Percentiles rank a stretch among this genome's conserved stretches.
These are phyloP conservation scores for Anneissia japonica DNA, from an alignment of 35 echinoderm and acorn worm genomes.

Conservation along the genomic window DNA sequence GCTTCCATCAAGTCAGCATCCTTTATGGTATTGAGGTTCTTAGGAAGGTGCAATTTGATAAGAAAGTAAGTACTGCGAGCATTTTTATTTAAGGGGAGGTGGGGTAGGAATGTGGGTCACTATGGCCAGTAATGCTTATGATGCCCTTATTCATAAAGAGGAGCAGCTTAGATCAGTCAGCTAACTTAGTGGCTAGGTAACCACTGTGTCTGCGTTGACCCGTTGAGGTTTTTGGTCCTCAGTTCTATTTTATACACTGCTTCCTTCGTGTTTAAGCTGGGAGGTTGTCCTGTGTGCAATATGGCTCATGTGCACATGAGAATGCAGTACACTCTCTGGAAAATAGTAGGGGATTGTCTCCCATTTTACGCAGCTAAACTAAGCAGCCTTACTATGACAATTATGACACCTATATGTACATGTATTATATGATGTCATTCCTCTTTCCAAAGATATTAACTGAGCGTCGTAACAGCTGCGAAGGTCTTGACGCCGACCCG, in stretches of 20 bases:
- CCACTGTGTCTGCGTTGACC: not conserved
- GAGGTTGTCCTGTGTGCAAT: too few relatives aligned
- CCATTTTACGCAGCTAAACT: too few relatives aligned
- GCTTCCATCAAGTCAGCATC: conserved; percentile 92
- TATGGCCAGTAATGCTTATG: not conserved
- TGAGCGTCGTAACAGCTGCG: conserved; percentile 73
- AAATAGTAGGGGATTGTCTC: too few relatives aligned
- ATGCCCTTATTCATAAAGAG: not conserved
- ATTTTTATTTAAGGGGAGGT: not conserved
- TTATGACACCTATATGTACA: too few relatives aligned
- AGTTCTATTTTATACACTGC: not conserved
- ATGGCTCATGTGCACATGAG: too few relatives aligned
- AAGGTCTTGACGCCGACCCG: conserved; percentile 81
- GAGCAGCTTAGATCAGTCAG: not conserved
- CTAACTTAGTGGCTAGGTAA: not conserved
- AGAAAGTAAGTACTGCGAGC: conserved; percentile 43
- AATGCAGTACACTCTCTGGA: too few relatives aligned
- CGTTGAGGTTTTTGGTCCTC: not conserved
- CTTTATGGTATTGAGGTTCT: conserved; percentile 84
- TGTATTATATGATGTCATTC: too few relatives aligned
- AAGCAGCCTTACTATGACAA: too few relatives aligned
- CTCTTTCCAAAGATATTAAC: conserved; percentile 42
- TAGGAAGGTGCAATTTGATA: conserved; percentile 79
- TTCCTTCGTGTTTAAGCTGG: too few relatives aligned
- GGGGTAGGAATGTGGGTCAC: too few relatives aligned